Evolutionary conservation across 2,888 invertebrate genomes (phyloP).

Genomic region (Melanchra persicariae): DNA sequence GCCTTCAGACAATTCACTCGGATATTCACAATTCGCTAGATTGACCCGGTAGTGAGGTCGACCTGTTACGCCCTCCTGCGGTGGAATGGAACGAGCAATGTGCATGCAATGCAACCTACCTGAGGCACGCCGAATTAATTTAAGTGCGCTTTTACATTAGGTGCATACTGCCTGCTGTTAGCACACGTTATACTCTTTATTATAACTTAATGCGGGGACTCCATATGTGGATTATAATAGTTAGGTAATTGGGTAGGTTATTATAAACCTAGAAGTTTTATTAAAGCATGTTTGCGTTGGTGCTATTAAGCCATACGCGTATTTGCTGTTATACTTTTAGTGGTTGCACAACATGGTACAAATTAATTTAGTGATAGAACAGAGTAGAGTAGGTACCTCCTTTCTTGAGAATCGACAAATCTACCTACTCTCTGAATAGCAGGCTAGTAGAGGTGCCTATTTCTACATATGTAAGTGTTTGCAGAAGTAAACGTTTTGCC

Average conservation of each 20-base stretch:
- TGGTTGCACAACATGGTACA: neutral
- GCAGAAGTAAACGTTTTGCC: neutral
- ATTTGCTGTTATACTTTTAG: neutral
- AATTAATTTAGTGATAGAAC: neutral
- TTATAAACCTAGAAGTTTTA: neutral
- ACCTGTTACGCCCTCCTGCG: conserved; percentile 83
- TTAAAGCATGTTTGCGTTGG: conserved; percentile 1
- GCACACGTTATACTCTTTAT: conserved; percentile 38
- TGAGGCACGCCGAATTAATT: conserved; percentile 76
- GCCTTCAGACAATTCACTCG: conserved; percentile 51
- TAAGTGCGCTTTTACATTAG: conserved; percentile 78
- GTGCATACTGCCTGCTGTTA: conserved; percentile 55
- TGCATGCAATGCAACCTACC: conserved; percentile 80
- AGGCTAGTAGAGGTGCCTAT: neutral
- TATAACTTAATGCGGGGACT: conserved; percentile 26
- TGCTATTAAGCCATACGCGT: neutral
- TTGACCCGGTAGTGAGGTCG: conserved; percentile 80
- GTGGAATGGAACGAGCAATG: conserved; percentile 75
- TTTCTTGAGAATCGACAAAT: neutral
- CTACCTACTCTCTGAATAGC: neutral
- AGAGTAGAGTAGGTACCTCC: neutral
- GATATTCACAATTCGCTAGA: conserved; percentile 66
- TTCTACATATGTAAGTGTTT: neutral
- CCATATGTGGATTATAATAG: conserved; percentile 9
- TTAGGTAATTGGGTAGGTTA: neutral